Evolutionary conservation across 53 echinoderm and acorn worm species (phyloP).

Genomic region (Mesocentrotus franciscanus): DNA sequence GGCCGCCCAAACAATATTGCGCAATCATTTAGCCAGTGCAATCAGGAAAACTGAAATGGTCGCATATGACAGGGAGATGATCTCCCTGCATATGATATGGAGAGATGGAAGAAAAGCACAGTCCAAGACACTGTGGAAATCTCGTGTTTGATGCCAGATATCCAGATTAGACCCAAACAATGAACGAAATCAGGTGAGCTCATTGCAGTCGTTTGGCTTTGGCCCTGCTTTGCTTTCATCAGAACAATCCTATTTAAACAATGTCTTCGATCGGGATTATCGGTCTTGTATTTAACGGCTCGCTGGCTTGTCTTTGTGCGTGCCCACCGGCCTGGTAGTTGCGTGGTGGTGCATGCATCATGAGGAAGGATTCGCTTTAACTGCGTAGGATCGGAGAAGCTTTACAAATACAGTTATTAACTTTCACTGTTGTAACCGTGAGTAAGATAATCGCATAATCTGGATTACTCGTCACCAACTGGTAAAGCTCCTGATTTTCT

Average conservation of each 20-base stretch:
- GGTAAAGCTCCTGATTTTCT: not conserved
- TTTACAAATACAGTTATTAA: not conserved
- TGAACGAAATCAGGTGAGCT: not conserved
- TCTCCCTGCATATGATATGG: too few species aligned
- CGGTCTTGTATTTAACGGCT: not conserved
- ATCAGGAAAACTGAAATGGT: too few species aligned
- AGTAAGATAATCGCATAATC: not conserved
- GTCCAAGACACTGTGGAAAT: not conserved
- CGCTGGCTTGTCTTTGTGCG: not conserved
- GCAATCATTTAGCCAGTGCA: too few species aligned
- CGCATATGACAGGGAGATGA: too few species aligned
- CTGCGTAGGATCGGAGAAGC: not conserved
- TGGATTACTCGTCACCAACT: not conserved
- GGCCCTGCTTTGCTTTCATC: not conserved
- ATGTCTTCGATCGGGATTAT: not conserved
- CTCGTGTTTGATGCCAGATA: not conserved
- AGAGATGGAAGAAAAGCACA: not conserved
- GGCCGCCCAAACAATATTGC: too few species aligned
- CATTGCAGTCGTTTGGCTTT: not conserved
- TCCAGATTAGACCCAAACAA: conserved; percentile 1
- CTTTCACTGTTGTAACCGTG: not conserved
- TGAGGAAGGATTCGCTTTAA: not conserved
- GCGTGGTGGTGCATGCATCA: not conserved
- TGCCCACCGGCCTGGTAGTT: not conserved
- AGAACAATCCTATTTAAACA: not conserved